Conservation (phyloP, 23 tunicate genomes). For the Botrylloides violaceus region DNA sequence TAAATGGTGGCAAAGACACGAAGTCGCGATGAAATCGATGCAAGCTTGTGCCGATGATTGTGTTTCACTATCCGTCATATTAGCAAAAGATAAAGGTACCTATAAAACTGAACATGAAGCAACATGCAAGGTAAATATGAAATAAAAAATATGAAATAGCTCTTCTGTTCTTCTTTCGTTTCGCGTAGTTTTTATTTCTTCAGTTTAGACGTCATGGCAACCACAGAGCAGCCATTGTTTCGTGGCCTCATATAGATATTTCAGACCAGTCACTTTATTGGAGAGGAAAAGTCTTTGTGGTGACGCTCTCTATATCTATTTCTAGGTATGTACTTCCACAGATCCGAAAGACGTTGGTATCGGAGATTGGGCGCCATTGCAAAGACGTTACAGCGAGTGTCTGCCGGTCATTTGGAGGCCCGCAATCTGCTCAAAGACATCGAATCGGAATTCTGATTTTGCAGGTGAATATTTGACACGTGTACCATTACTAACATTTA, state of each 20-base stretch:
- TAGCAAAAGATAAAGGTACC: conserved; percentile 35
- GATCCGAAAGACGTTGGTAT: neutral
- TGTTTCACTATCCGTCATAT: conserved; percentile 27
- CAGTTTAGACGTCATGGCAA: no score
- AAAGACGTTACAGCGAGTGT: conserved; percentile 72
- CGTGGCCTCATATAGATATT: no score
- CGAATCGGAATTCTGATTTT: no score
- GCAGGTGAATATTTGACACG: no score
- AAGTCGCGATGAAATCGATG: conserved; percentile 29
- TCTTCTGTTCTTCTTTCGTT: no score
- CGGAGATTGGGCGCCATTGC: conserved; percentile 14
- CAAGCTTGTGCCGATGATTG: conserved; percentile 62
- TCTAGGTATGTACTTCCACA: neutral
- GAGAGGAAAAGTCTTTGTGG: no score
- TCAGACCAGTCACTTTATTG: no score
- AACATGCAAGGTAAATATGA: conserved; percentile 75
- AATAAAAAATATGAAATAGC: no score
- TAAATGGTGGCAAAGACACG: conserved; percentile 64
- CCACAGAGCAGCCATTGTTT: no score
- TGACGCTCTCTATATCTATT: no score
- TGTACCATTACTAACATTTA: no score
- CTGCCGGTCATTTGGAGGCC: conserved; percentile 66
- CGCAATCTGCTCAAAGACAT: conserved; percentile 19
- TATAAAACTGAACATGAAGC: conserved; percentile 47
- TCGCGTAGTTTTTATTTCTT: no score